Conservation (phyloP, 2,797 vertebrate species). For the Podargus strigoides region DNA sequence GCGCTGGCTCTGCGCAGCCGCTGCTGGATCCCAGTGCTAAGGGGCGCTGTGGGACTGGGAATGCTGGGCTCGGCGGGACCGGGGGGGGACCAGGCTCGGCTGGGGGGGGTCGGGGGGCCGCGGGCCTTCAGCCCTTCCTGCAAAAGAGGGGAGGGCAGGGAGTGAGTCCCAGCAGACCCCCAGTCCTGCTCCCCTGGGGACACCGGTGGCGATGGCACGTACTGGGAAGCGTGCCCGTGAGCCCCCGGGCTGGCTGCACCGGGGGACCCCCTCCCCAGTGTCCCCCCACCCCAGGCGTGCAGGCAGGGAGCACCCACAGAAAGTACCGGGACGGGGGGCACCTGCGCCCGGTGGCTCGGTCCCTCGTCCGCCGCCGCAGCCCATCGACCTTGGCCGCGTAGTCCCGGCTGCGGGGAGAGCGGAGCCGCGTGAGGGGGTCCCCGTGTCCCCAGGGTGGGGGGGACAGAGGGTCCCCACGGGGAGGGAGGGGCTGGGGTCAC, state of each 20-base stretch:
- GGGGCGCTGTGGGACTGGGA: not conserved
- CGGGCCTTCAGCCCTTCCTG: not conserved
- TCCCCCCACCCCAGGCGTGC: no score
- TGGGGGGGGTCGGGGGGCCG: not conserved
- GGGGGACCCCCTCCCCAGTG: not conserved
- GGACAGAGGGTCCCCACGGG: not conserved
- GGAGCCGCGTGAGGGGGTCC: not conserved
- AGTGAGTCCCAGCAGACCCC: not conserved
- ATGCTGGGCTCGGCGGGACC: not conserved
- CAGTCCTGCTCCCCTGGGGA: not conserved
- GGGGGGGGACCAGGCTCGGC: not conserved
- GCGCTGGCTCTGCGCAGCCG: not conserved
- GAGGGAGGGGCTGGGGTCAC: not conserved
- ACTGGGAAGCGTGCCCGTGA: fast-evolving
- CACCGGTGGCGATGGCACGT: fast-evolving
- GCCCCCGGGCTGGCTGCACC: not conserved
- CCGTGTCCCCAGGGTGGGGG: not conserved
- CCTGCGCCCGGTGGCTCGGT: not conserved
- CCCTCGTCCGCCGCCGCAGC: not conserved
- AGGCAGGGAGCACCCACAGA: not conserved
- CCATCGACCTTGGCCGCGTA: not conserved
- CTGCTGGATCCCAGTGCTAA: not conserved
- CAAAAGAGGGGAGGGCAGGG: not conserved
- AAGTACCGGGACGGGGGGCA: not conserved
- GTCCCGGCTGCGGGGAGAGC: not conserved